phyloP scores from a whole-genome alignment of 2,797 vertebrate genomes.

The Dendrocincla tyrannina region DNA sequence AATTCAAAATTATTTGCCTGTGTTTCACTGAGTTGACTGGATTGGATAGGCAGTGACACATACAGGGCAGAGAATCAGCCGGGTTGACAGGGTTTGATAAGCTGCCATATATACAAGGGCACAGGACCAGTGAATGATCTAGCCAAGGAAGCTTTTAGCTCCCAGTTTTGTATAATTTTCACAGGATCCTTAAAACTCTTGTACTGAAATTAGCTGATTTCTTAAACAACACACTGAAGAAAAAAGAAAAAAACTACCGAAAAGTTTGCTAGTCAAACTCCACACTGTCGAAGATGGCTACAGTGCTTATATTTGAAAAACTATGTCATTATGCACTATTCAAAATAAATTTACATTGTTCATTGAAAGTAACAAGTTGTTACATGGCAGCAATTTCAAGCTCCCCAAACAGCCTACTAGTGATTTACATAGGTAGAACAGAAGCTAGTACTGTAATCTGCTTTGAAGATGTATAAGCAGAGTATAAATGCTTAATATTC shows the following conservation, averaged over 20 bases:
- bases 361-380: neutral
- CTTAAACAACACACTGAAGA: fast-evolving
- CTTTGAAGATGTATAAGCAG: neutral
- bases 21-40: neutral
- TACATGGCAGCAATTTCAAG: neutral
- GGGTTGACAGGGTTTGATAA: neutral
- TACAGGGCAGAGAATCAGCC: neutral
- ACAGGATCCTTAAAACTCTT: neutral
- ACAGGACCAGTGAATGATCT: neutral
- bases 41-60: neutral
- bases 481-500: neutral
- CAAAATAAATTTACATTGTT: neutral
- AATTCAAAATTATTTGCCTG: neutral
- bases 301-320: neutral
- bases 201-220: neutral
- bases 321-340: neutral
- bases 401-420: neutral
- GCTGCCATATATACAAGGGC: neutral
- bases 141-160: neutral
- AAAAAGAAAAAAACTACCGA: neutral
- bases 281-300: neutral
- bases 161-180: neutral
- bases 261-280: neutral
- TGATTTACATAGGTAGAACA: neutral
- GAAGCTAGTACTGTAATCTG: neutral